Base-by-base conservation (phyloP, 2,797 vertebrate genomes). In the Hydrophis major region DNA sequence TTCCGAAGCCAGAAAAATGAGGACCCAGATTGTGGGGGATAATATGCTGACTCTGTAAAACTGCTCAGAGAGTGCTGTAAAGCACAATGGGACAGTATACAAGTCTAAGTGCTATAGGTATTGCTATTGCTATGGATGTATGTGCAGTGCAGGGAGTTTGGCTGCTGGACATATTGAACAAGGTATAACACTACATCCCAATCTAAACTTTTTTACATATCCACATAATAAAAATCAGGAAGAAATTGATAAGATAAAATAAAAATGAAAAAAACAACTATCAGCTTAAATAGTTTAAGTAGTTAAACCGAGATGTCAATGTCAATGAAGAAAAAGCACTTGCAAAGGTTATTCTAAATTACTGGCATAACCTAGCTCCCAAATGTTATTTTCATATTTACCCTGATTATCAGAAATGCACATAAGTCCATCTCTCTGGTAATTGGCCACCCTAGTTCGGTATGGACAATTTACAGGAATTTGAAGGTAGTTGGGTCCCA, bases 401-500 rank as follows among this genome's bases (percentile, higher is more conserved):
- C 99, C 99, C 96, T 99, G 99, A 96, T 99, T 99, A 96, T 99
- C 98, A 22, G 92, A 93, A 93, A 99, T 93, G 83, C 99, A 99
- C 99, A 99, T 99, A 0, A 98, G 98, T 4, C 99, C 99, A 0
- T 99, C 99, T 3, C 99, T 98, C 96, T 99, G 99, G 97, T 99
- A 99, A 96, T 99, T 99, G 94, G 98, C 96, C 94, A 99, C 98
- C 0, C 98, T 98, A 93, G 99, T 8, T 92, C 97, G 98, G 97
- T 94, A 99, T 50, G 99, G 99, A 95, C 99, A 99, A 97, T 99
- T 99, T 86, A 99, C 99, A 0, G 99, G 99, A 88, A 99, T 96
- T 93, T 99, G 99, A 6, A 99, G 98, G 92, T 99, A 99, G 97
- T 99, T 99, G 53, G 99, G 98, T 22, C 99, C 99, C 94, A 99